phyloP scores from a whole-genome alignment of 2,797 vertebrate genomes.

The Sorex maritimensis region DNA sequence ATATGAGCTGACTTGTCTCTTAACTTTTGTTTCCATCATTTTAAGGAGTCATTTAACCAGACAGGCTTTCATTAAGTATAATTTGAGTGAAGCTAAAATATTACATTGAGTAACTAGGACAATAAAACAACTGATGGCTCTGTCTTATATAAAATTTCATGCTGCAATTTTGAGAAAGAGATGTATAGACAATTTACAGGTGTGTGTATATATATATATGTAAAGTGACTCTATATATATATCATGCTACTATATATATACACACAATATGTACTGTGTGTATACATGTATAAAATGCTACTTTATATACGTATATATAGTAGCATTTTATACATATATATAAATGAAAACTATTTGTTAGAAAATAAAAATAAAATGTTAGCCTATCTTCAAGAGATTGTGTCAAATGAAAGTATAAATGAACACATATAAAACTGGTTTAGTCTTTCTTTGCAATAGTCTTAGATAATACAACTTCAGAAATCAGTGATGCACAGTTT shows the following conservation, averaged over 20 bases:
- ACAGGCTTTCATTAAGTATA: constrained; percentile 84
- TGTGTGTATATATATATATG: not conserved
- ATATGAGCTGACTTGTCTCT: constrained; percentile 72
- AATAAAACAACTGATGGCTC: constrained; percentile 76
- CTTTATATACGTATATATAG: no score
- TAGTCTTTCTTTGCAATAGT: constrained; percentile 83
- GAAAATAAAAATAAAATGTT: constrained; percentile 83
- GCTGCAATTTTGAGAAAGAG: constrained; percentile 80
- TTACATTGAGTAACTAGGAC: constrained; percentile 78
- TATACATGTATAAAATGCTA: no score
- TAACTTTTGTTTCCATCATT: constrained; percentile 79
- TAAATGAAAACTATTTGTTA: constrained; percentile 75
- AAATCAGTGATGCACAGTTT: constrained; percentile 85
- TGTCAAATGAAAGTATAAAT: constrained; percentile 85
- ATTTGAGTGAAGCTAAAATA: constrained; percentile 83
- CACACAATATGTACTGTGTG: not conserved
- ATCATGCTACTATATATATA: no score
- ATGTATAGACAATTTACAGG: constrained; percentile 81
- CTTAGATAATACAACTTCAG: constrained; percentile 90
- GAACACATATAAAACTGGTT: constrained; percentile 81
- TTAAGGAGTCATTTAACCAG: constrained; percentile 78
- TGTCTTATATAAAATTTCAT: constrained; percentile 77
- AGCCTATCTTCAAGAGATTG: constrained; percentile 74
- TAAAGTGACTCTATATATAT: no score
- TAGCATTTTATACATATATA: no score